A percentile compares a stretch with the other conserved stretches of the same genome.
phyloP scores from a whole-genome alignment of 2,888 invertebrate genomes.

The Automeris io region DNA sequence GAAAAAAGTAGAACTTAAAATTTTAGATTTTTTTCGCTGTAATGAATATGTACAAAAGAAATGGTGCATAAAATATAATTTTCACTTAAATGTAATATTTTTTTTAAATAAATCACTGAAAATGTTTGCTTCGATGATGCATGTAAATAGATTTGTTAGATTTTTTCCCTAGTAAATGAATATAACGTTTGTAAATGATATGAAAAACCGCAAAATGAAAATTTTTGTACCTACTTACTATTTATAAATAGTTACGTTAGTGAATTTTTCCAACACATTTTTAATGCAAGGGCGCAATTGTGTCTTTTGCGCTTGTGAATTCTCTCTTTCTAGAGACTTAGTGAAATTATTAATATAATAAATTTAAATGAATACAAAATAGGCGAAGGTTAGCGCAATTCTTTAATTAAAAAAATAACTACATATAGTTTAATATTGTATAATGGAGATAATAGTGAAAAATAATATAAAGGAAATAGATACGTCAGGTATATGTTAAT shows the following conservation, averaged over 20 bases:
- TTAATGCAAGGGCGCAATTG: not conserved
- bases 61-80: too few relatives aligned
- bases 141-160: slow-evolving; percentile 16
- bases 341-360: slow-evolving; percentile 16
- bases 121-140: slow-evolving; percentile 15
- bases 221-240: not conserved
- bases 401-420: not conserved
- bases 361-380: slow-evolving; percentile 10
- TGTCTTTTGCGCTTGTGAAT: slow-evolving; percentile 1
- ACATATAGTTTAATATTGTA: not conserved
- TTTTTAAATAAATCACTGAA: too few relatives aligned
- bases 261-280: slow-evolving; percentile 1
- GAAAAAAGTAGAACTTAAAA: too few relatives aligned
- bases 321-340: slow-evolving; percentile 5
- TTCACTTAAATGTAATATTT: too few relatives aligned
- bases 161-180: slow-evolving; percentile 1
- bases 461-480: slow-evolving; percentile 12
- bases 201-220: too few relatives aligned
- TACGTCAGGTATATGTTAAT: slow-evolving; percentile 9
- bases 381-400: slow-evolving; percentile 6
- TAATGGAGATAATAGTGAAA: slow-evolving; percentile 3
- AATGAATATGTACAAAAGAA: too few relatives aligned
- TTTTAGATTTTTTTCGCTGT: too few relatives aligned
- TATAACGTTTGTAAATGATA: too few relatives aligned
- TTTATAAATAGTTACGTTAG: slow-evolving; percentile 11